Evolutionary conservation across 2,888 invertebrate species (phyloP), one percentile per base, ranked within the genome.

Genomic region (Mythimna lalbum): DNA sequence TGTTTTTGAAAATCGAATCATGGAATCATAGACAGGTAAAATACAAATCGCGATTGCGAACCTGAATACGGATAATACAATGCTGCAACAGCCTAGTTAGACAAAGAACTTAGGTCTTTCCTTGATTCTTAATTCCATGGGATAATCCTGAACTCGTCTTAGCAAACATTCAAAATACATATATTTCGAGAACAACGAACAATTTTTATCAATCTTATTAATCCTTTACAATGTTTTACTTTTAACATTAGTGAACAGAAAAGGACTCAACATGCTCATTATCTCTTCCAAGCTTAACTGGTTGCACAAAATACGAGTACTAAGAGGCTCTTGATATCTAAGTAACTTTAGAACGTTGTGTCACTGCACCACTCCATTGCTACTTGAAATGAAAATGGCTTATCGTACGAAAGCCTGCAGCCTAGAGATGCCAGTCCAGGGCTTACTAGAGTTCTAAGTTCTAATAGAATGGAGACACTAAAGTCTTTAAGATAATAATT

Each of bases 381-480:
- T 19, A 19, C 47, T 47, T 47, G 19, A 47, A 47, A 47, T 47
- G 6, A 50, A 49, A 49, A 50, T 12, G 50, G 50, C 10, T 36
- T 19, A 36, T 21, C 19, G 4, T 49, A 33, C 7, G 23, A 33
- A 23, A 49, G 10, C 14, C 21, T 64, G 64, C 49, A 66, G 27
- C 36, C 33, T 17, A 27, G 27, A 50, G 36, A n/a, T 50, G 17
- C 14, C 21, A 61, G 43, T 43, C 43, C 14, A 43, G 43, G 7
- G 14, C 19, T 47, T n/a, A 23, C 19, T 66, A 4, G 21, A 12
- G 21, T 10, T 64, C 23, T 1, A 49, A 63, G 31, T 17, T 21
- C 10, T 63, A 33, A 47, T 47, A 21, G 27, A 67, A 36, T 36
- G 17, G 64, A 66, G 31, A 62, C 21, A 21, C 21, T 67, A 10